phyloP scores from a whole-genome alignment of 2,888 invertebrate genomes.

The Dryomyza anilis region DNA sequence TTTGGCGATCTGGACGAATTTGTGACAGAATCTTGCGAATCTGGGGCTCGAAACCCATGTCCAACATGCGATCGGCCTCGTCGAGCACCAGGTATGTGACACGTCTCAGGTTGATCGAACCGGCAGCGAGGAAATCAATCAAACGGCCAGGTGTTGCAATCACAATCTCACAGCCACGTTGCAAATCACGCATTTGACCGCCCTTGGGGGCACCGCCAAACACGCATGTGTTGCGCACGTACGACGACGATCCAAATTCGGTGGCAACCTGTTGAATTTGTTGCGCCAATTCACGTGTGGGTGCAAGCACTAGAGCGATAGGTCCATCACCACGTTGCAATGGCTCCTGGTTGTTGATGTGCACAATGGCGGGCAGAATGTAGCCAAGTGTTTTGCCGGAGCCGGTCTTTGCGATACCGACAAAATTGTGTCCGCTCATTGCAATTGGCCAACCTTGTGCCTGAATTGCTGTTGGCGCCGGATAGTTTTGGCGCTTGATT shows the following conservation, averaged over 20 bases:
- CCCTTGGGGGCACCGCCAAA: constrained; percentile 91
- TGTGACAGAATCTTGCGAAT: constrained; percentile 93
- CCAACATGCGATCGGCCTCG: constrained; percentile 95
- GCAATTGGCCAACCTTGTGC: constrained; percentile 89
- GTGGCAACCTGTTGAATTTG: constrained; percentile 84
- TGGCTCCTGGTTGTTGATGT: constrained; percentile 82
- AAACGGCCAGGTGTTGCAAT: constrained; percentile 92
- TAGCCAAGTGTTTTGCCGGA: constrained; percentile 82
- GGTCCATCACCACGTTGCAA: constrained; percentile 82
- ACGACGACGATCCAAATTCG: constrained; percentile 80
- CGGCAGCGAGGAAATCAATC: constrained; percentile 84
- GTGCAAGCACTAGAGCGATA: constrained; percentile 79
- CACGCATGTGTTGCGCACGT: constrained; percentile 82
- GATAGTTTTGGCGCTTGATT: constrained; percentile 71
- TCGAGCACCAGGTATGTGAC: constrained; percentile 90
- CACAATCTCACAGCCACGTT: constrained; percentile 84
- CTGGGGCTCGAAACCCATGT: constrained; percentile 98
- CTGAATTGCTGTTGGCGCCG: constrained; percentile 83
- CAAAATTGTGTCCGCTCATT: constrained; percentile 81
- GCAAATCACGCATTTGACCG: constrained; percentile 74
- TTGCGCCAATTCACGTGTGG: constrained; percentile 79
- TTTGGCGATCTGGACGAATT: constrained; percentile 93
- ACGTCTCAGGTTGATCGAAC: constrained; percentile 74
- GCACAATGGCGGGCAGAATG: constrained; percentile 83
- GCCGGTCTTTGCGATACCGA: constrained; percentile 86